Conservation (phyloP, 2,113 vertebrate genomes). For the Hippolais icterina region DNA sequence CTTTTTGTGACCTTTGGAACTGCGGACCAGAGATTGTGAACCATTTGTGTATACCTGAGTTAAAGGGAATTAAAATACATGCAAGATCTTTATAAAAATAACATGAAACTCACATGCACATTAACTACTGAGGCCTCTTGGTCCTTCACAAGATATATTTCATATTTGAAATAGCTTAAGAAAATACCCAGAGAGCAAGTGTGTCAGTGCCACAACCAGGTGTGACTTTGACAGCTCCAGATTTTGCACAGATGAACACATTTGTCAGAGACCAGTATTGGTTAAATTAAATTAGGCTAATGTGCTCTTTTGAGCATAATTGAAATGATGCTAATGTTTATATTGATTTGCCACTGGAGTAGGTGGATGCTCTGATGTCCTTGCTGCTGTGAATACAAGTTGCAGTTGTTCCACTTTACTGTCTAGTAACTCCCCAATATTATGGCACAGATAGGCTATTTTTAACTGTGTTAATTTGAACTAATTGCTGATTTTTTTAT, state of each 20-base stretch:
- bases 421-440: neutral
- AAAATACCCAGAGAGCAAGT: neutral
- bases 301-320: neutral
- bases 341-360: neutral
- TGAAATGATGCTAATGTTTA: neutral
- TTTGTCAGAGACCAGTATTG: neutral
- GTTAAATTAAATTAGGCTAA: neutral
- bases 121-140: neutral
- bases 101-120: neutral
- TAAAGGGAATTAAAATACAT: neutral
- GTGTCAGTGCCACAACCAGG: neutral
- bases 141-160: neutral
- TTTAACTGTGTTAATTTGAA: neutral
- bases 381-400: neutral
- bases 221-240: neutral
- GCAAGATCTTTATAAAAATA: neutral
- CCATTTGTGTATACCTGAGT: neutral
- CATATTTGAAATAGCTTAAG: rapidly evolving
- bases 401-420: neutral
- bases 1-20: neutral
- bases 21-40: neutral
- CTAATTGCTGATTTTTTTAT: neutral
- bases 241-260: neutral
- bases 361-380: neutral
- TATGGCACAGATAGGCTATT: neutral